Base-by-base conservation (phyloP, 1,140 invertebrate genomes). In the Cherax destructor region DNA sequence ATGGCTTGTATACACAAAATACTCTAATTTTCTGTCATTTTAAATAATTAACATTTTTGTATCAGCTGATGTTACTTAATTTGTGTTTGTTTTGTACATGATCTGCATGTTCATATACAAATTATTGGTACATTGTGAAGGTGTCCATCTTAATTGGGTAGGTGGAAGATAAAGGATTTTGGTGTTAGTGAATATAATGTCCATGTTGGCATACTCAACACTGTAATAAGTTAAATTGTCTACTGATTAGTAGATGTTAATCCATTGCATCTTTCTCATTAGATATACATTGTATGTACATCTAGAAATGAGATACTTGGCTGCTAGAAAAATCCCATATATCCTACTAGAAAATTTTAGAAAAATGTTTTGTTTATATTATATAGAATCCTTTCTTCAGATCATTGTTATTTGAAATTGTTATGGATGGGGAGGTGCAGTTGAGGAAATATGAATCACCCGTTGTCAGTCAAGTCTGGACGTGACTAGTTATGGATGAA, bases 211-310 rank as follows among this genome's bases (percentile, higher is more conserved):
- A 74, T 74, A n/a, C 69, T 74, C n/a, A 74, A 74, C 69, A 41
- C 24, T 7, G 7, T 30, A 10, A 74, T 74, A 30, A 18, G 21
- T 74, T 74, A 9, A n/a, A 74, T 30, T 30, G 5, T 74, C 24
- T 74, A 11, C 69, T 74, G 21, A 74, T 11, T 30, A 30, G 24
- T 74, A 11, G 69, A 74, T 16, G 24, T n/a, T 74, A 74, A 74
- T 74, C n/a, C 30, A 30, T 74, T 74, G 30, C 30, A 74, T 41
- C 24, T 24, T 74, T 21, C 24, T 74, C 69, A 74, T 74, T 74
- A 74, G 69, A 74, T 74, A 74, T 74, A 74, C 24, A 30, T 24
- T 74, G 69, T 74, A 11, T 74, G 69, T 74, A 74, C 69, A 74
- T 74, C 69, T 74, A 74, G 24, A 74, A 30, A 7, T 74, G 69